Evolutionary conservation across 1,140 invertebrate genomes (phyloP).

Genomic region (Drosophila rhopaloa): DNA sequence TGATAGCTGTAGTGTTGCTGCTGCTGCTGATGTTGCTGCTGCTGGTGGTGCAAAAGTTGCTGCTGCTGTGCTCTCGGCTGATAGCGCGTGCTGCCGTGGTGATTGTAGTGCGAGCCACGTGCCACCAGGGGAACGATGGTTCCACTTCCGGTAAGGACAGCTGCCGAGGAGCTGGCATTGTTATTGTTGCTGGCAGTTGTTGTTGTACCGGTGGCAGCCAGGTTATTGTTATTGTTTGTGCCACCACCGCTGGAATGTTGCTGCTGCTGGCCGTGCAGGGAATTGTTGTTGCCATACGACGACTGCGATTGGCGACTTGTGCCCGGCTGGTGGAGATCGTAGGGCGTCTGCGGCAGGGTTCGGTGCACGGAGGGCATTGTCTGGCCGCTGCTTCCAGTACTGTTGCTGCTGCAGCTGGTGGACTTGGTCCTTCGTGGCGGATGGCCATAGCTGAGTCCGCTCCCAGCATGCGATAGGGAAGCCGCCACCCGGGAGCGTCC

Average conservation of each 20-base stretch:
- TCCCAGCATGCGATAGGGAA: conserved; percentile 78
- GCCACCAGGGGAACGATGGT: conserved; percentile 66
- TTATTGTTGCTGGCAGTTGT: conserved; percentile 59
- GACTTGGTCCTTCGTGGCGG: conserved; percentile 76
- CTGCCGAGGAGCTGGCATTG: conserved; percentile 62
- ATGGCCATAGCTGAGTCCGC: conserved; percentile 79
- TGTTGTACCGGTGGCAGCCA: conserved; percentile 39
- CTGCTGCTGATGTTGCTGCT: conserved; percentile 19
- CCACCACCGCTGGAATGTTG: conserved; percentile 54
- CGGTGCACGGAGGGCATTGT: conserved; percentile 58
- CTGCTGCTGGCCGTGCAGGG: conserved; percentile 58
- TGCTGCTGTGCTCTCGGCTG: conserved; percentile 67
- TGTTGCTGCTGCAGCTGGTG: conserved; percentile 54
- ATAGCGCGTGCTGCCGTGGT: conserved; percentile 56
- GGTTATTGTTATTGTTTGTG: conserved; percentile 56
- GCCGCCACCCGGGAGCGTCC: conserved; percentile 85
- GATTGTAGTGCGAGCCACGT: conserved; percentile 61
- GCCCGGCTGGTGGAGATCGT: conserved; percentile 55
- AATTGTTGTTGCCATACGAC: conserved; percentile 63
- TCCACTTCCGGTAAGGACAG: conserved; percentile 68
- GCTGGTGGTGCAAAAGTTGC: conserved; percentile 40
- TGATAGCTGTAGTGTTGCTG: conserved; percentile 43
- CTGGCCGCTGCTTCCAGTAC: conserved; percentile 32
- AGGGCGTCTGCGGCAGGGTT: conserved; percentile 44
- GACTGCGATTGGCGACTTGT: conserved; percentile 61